Evolutionary conservation across 2,797 vertebrate species (phyloP).

Genomic region (Peromyscus nudipes): DNA sequence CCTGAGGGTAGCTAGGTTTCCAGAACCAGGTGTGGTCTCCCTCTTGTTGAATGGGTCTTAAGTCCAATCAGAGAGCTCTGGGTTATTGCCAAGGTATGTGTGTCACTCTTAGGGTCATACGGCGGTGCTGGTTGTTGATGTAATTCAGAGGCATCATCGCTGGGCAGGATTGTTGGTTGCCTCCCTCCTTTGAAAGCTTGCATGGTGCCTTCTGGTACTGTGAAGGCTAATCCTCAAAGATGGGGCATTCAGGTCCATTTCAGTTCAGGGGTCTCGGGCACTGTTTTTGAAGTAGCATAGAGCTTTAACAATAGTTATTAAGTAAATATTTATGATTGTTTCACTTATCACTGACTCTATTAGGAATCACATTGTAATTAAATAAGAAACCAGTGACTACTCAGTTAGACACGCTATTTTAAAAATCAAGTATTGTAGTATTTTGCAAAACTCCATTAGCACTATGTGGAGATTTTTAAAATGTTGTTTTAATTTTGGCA

Average conservation of each 20-base stretch:
- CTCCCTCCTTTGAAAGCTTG: neutral
- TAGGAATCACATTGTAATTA: constrained; percentile 52
- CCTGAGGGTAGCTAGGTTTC: neutral
- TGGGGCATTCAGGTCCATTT: neutral
- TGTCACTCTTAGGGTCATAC: neutral
- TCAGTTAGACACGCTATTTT: constrained; percentile 27
- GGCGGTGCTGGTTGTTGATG: neutral
- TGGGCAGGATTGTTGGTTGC: neutral
- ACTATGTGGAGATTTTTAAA: constrained; percentile 62
- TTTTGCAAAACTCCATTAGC: constrained; percentile 64
- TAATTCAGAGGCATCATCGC: neutral
- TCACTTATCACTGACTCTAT: constrained; percentile 50
- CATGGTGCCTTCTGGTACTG: neutral
- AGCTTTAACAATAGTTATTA: neutral
- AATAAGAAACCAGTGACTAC: constrained; percentile 20
- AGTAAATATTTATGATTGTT: constrained; percentile 24
- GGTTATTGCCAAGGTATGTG: neutral
- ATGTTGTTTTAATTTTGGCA: constrained; percentile 79
- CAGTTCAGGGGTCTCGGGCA: neutral
- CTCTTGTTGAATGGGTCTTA: neutral
- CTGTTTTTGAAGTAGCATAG: neutral
- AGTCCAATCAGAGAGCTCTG: neutral
- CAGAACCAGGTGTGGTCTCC: neutral
- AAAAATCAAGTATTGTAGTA: constrained; percentile 68
- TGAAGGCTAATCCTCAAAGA: neutral